A percentile compares a stretch with the other conserved stretches of the same genome.
Evolutionary conservation across 2,888 invertebrate species (phyloP).

Genomic region (Melanophora roralis): DNA sequence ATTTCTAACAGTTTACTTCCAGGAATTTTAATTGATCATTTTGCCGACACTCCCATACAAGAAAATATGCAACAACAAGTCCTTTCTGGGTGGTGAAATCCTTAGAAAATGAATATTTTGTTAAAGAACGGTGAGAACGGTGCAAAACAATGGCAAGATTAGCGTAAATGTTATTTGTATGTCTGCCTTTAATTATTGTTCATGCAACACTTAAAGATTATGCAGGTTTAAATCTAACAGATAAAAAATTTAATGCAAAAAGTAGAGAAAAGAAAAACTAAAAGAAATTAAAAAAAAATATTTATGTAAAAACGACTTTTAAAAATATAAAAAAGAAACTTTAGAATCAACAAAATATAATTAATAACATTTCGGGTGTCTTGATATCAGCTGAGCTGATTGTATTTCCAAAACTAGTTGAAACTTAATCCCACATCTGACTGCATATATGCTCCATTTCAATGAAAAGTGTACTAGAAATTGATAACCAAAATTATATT

Average conservation of each 20-base stretch:
- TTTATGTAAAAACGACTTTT: too few species aligned
- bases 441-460: too few species aligned
- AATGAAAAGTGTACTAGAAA: too few species aligned
- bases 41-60: constrained; percentile 51
- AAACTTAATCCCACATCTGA: too few species aligned
- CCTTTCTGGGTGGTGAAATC: constrained; percentile 24
- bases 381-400: too few species aligned
- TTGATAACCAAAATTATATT: too few species aligned
- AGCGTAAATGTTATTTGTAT: constrained; percentile 45
- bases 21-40: constrained; percentile 53
- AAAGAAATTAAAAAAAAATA: neutral
- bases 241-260: constrained; percentile 21
- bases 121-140: constrained; percentile 16
- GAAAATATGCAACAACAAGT: constrained; percentile 10
- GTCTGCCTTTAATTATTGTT: neutral
- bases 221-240: constrained; percentile 14
- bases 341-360: too few species aligned
- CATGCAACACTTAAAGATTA: constrained; percentile 10
- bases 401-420: too few species aligned
- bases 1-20: constrained; percentile 27
- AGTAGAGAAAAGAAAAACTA: neutral
- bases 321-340: too few species aligned
- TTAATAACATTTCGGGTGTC: too few species aligned
- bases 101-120: constrained; percentile 1
- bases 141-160: constrained; percentile 12